A percentile compares a stretch with the other conserved stretches of the same genome.
Evolutionary conservation across 2,113 vertebrate species (phyloP).

Genomic region (Callospermophilus lateralis): DNA sequence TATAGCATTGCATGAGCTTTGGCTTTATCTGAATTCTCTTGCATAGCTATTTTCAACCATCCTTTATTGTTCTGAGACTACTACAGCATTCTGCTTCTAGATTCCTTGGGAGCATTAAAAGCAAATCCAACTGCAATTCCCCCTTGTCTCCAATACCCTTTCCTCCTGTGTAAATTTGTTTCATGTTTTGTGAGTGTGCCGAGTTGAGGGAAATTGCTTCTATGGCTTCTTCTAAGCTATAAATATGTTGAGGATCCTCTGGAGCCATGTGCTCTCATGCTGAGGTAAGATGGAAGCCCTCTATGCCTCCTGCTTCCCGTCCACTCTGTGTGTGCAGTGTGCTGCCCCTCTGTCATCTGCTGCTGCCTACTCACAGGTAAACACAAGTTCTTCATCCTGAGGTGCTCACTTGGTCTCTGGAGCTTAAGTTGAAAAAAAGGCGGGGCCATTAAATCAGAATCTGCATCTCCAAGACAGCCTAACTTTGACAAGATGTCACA

Average conservation of each 20-base stretch:
- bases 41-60: neutral
- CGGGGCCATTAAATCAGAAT: neutral
- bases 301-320: neutral
- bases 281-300: neutral
- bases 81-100: neutral
- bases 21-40: slow-evolving; percentile 5
- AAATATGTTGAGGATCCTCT: neutral
- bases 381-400: neutral
- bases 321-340: rapidly evolving
- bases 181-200: neutral
- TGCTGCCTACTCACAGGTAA: neutral
- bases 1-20: neutral
- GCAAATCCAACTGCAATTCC: neutral
- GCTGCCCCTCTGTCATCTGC: too few species aligned
- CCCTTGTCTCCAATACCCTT: neutral
- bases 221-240: neutral
- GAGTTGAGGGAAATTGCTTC: neutral
- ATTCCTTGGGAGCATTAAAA: slow-evolving; percentile 45
- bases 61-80: slow-evolving; percentile 19
- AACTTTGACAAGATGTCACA: neutral
- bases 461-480: neutral
- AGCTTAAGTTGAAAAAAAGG: slow-evolving; percentile 15
- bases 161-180: neutral
- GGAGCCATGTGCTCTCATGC: neutral
- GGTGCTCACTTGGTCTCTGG: neutral